Base-by-base conservation (phyloP, 2,797 vertebrate species). In the Spinus pinus region DNA sequence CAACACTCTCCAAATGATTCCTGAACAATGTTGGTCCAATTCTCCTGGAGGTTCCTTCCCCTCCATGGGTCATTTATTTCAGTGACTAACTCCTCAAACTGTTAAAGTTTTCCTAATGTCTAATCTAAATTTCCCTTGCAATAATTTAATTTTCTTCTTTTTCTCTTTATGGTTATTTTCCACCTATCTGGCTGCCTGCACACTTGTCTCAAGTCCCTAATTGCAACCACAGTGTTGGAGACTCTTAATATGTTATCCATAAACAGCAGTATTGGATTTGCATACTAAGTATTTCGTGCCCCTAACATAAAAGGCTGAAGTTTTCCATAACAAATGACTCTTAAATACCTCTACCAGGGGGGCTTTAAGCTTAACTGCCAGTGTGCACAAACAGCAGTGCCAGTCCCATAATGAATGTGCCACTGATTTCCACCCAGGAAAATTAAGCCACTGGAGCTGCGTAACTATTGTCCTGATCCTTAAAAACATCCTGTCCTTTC, bases 401-500 rank as follows among this genome's bases (percentile, higher is more conserved):
- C 4, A 10, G 53, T 90, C 44, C 75, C 80, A 73, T 44, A 69
- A 86, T 65, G 44, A 83, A 47, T 2, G 4, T 81, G 77, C 42
- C 67, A 84, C 51, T 1, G 6, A 90, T 64, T 88, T 81, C 56
- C 64, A 93, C 66, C 79, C 42, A 93, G 85, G 66, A 88, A 94
- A 90, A 94, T 28, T 28, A 94, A 94, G 83, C 83, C 81, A 47
- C 62, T 81, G 83, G 47, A 84, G 50, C 77, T 83, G 53, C 0
- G 0, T 62, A 91, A 77, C 74, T 77, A 91, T 78, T 93, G 93
- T 88, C 77, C 46, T 30, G 42, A 30, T 94, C 61, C 87, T 90
- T 72, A 58, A 87, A 93, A 95, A 96, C 79, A 96, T 88, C 91
- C 91, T 83, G 77, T 86, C 71, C 87, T 90, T 93, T 93, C 71